These are phyloP conservation scores for Campoletis sonorensis DNA, from an alignment of 1,140 invertebrate genomes.

Conservation along the genomic window DNA sequence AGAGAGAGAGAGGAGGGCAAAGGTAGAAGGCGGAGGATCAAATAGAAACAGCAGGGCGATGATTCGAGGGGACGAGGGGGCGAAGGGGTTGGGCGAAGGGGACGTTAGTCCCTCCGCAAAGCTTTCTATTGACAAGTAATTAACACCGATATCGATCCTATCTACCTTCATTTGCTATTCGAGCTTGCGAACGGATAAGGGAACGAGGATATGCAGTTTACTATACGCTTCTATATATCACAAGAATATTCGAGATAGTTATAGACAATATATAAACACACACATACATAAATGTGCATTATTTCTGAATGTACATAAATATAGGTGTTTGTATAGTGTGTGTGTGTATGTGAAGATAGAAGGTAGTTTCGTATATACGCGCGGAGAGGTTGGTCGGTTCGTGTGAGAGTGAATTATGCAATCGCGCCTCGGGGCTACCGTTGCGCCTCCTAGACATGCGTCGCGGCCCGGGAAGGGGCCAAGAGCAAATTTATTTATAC, in stretches of 20 bases:
- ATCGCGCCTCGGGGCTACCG: slow-evolving; percentile 18
- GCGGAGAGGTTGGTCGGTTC: not conserved
- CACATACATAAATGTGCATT: not conserved
- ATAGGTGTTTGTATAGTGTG: not conserved
- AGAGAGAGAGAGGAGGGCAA: not conserved
- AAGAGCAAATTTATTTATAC: slow-evolving; percentile 4
- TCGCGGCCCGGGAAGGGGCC: slow-evolving; percentile 4
- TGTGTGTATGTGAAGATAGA: not conserved
- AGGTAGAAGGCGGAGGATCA: not conserved
- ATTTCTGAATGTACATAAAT: not conserved
- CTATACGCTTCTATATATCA: not conserved
- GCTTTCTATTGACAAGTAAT: slow-evolving; percentile 39
- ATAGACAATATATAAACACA: not conserved
- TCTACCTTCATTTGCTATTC: slow-evolving; percentile 41
- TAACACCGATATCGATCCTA: slow-evolving; percentile 36
- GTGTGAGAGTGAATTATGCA: slow-evolving; percentile 34
- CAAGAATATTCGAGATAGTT: not conserved
- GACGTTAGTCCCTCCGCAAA: not conserved
- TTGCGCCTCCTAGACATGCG: not conserved
- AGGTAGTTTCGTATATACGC: not conserved
- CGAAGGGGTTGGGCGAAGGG: not conserved
- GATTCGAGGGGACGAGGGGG: too few relatives aligned
- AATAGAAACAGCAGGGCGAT: not conserved
- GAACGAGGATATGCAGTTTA: slow-evolving; percentile 22
- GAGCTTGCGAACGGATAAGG: not conserved